Evolutionary conservation across 2,888 invertebrate genomes (phyloP).

Genomic region (Chymomyza amoena): DNA sequence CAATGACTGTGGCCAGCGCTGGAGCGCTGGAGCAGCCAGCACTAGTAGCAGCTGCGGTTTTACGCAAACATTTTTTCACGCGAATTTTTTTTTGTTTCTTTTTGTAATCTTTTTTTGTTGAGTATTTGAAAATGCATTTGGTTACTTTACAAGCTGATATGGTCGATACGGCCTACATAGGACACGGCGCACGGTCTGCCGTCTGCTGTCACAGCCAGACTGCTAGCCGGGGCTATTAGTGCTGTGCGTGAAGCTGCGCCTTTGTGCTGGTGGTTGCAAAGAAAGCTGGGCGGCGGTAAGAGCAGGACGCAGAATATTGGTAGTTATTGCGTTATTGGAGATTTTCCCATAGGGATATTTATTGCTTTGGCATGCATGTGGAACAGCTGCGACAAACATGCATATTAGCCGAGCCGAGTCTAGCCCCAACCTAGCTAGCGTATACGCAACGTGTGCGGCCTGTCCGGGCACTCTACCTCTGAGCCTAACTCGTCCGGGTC

Average conservation of each 20-base stretch:
- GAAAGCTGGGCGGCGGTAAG: not conserved
- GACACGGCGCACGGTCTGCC: not conserved
- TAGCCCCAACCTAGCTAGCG: not conserved
- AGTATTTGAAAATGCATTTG: conserved; percentile 71
- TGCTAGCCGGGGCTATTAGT: conserved; percentile 46
- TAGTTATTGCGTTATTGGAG: conserved; percentile 74
- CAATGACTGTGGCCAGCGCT: conserved; percentile 1
- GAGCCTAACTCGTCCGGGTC: conserved; percentile 32
- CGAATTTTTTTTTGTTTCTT: conserved; percentile 14
- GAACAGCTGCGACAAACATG: conserved; percentile 73
- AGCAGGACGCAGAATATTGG: conserved; percentile 53
- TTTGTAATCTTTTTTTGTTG: conserved; percentile 16
- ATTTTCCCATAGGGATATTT: conserved; percentile 69
- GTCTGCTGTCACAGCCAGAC: not conserved
- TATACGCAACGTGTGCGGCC: not conserved
- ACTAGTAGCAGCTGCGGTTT: conserved; percentile 63
- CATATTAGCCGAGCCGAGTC: conserved; percentile 58
- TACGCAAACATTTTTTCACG: conserved; percentile 47
- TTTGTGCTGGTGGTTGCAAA: not conserved
- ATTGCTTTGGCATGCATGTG: conserved; percentile 71
- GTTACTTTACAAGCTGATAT: conserved; percentile 66
- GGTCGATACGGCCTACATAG: conserved; percentile 44
- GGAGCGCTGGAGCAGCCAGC: not conserved
- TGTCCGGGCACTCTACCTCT: conserved; percentile 31
- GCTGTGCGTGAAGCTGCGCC: not conserved